Percentiles rank a stretch among this genome's conserved stretches.
Evolutionary conservation across 2,797 vertebrate genomes (phyloP).

Genomic region (Epinephelus malabaricus): DNA sequence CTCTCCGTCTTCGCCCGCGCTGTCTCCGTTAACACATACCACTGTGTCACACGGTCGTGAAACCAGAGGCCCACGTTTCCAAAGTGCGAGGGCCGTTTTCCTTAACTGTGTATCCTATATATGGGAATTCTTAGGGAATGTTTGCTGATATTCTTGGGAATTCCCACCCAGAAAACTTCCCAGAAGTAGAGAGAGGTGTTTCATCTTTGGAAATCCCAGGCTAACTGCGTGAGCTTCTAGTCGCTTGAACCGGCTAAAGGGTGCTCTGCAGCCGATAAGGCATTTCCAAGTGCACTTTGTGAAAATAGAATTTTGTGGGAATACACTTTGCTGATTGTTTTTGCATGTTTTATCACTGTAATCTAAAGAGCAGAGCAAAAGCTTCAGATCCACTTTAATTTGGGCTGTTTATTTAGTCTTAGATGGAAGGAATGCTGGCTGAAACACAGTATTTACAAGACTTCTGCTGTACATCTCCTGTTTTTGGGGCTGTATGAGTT

Average conservation of each 20-base stretch:
- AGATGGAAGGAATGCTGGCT: conserved; percentile 75
- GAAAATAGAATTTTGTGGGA: conserved; percentile 74
- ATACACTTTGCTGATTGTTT: conserved; percentile 77
- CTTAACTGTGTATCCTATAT: conserved; percentile 25
- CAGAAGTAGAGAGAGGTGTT: conserved; percentile 59
- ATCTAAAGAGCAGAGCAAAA: conserved; percentile 71
- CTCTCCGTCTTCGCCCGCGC: background rate
- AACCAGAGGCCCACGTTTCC: conserved; percentile 39
- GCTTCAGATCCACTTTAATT: conserved; percentile 69
- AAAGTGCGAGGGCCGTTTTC: conserved; percentile 13
- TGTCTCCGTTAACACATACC: conserved; percentile 13
- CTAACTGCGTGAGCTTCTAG: conserved; percentile 38
- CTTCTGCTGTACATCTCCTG: conserved; percentile 67
- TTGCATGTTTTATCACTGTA: conserved; percentile 76
- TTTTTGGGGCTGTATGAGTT: conserved; percentile 40
- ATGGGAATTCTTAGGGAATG: conserved; percentile 33
- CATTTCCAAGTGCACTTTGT: conserved; percentile 69
- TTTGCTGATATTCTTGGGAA: conserved; percentile 63
- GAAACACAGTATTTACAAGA: conserved; percentile 78
- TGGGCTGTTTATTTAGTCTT: conserved; percentile 83
- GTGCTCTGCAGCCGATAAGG: conserved; percentile 43
- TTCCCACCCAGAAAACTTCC: conserved; percentile 60
- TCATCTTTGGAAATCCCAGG: conserved; percentile 51
- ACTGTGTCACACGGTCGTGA: conserved; percentile 19
- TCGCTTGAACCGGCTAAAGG: conserved; percentile 41